A percentile compares a stretch with the other conserved stretches of the same genome.
These are phyloP conservation scores for Frankliniella intonsa DNA, from an alignment of 2,888 invertebrate genomes.

Conservation along the genomic window DNA sequence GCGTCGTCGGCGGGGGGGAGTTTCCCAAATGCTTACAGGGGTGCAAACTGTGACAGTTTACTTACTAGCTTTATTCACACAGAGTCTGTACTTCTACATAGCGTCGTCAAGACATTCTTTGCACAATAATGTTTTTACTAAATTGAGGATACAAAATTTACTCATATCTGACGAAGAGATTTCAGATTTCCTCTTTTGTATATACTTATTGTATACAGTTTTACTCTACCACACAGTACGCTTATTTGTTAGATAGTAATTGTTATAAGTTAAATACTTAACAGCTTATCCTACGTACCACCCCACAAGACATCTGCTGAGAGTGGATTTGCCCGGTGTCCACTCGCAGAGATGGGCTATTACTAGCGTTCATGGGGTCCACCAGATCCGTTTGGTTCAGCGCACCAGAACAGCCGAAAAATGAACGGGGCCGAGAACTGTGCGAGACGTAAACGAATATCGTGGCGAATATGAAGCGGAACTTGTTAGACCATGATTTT, in stretches of 20 bases:
- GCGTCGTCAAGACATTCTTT: no score
- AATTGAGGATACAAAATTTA: slow-evolving; percentile 4
- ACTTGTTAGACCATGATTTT: neutral
- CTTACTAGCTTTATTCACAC: no score
- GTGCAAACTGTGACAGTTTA: no score
- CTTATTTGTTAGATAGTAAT: neutral
- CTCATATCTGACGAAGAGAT: neutral
- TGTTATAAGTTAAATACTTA: neutral
- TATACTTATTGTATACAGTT: neutral
- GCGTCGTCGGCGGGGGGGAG: no score
- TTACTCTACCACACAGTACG: neutral
- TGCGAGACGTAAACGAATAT: neutral
- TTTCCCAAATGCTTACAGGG: no score
- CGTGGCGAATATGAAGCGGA: neutral
- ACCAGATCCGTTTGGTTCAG: neutral
- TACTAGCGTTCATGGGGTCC: neutral
- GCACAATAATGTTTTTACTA: neutral
- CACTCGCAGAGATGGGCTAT: neutral
- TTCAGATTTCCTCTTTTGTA: neutral
- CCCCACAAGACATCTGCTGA: neutral
- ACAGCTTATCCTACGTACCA: neutral
- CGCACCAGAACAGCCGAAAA: neutral
- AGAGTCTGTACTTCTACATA: no score
- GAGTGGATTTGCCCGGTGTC: neutral
- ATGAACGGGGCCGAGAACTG: neutral